These are phyloP conservation scores for Chrysogorgia sp. DNA, from an alignment of 92 coral and sea anemone genomes.

Conservation along the genomic window DNA sequence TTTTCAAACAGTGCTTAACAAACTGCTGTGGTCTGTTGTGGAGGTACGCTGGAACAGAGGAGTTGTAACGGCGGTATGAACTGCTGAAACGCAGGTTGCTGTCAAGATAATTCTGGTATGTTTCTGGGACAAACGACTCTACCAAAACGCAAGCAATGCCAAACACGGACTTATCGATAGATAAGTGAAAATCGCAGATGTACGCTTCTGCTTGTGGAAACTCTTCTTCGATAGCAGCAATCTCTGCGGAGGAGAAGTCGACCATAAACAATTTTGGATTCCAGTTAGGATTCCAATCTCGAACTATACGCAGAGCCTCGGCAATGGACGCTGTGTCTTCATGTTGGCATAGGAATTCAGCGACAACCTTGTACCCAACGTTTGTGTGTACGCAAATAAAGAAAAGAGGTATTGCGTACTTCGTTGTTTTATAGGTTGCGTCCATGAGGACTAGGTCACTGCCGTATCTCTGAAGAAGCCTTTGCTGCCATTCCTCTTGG, in stretches of 20 bases:
- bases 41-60: conserved; percentile 47
- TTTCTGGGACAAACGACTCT: conserved; percentile 61
- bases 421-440: conserved; percentile 61
- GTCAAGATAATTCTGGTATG: conserved; percentile 59
- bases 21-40: conserved; percentile 54
- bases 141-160: conserved; percentile 65
- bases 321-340: too few relatives aligned
- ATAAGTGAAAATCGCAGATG: too few relatives aligned
- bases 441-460: conserved; percentile 58
- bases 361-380: too few relatives aligned
- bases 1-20: conserved; percentile 46
- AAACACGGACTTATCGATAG: conserved; percentile 66
- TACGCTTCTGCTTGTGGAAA: too few relatives aligned
- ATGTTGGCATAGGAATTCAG: too few relatives aligned
- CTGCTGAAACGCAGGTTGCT: conserved; percentile 60
- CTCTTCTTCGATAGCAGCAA: too few relatives aligned
- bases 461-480: too few relatives aligned
- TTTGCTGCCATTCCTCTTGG: conserved; percentile 68
- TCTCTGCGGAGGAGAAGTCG: too few relatives aligned
- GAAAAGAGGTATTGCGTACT: conserved; percentile 63
- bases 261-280: too few relatives aligned
- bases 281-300: too few relatives aligned
- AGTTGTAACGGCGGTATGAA: conserved; percentile 35
- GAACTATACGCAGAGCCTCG: too few relatives aligned
- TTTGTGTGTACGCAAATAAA: too few relatives aligned